These are phyloP conservation scores for Spilogale gracilis DNA, from an alignment of 2,113 vertebrate genomes.

Conservation along the genomic window DNA sequence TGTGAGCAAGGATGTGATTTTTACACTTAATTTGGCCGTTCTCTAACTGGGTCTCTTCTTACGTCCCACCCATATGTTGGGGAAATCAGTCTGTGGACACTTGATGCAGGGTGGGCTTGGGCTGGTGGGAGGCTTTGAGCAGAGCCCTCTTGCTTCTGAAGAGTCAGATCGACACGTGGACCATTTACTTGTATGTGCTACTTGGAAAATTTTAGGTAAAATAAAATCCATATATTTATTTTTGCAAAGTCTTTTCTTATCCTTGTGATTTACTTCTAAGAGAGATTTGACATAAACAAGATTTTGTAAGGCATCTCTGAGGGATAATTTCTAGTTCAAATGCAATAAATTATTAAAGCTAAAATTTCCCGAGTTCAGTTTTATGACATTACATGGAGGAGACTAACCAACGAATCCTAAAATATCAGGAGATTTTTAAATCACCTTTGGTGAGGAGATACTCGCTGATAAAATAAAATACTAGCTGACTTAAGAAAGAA, in stretches of 20 bases:
- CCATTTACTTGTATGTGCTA: background rate
- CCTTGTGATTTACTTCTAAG: background rate
- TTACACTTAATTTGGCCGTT: background rate
- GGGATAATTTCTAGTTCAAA: slow-evolving; percentile 9
- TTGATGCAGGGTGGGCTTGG: background rate
- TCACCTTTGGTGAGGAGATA: background rate
- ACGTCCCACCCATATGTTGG: fast-evolving
- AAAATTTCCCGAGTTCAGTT: background rate
- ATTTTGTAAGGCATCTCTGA: background rate
- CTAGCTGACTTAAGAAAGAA: background rate
- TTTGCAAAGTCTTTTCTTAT: background rate
- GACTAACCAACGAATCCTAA: background rate
- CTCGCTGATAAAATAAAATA: background rate
- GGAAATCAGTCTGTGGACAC: background rate
- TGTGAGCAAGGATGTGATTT: background rate
- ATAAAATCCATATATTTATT: background rate
- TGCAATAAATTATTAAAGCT: background rate
- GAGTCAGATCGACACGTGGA: background rate
- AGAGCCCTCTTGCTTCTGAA: background rate
- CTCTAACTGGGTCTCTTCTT: background rate
- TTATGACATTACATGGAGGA: background rate
- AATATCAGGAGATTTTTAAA: slow-evolving; percentile 20
- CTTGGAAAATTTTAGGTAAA: background rate
- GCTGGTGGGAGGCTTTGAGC: background rate
- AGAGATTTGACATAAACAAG: background rate